phyloP scores from a whole-genome alignment of 2,113 vertebrate genomes.

The Paratilapia polleni region DNA sequence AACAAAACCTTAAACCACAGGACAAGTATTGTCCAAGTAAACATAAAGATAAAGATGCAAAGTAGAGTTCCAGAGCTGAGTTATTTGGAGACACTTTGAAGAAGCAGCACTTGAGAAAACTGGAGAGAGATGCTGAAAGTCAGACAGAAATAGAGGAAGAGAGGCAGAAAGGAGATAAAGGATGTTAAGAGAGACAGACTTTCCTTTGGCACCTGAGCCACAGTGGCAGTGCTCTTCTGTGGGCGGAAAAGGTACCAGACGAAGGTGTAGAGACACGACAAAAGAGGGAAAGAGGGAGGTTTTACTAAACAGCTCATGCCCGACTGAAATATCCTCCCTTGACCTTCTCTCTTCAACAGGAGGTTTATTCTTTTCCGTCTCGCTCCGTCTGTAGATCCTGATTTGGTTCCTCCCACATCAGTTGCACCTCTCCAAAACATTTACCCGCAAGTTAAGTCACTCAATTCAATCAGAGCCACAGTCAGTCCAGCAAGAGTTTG shows the following conservation, averaged over 20 bases:
- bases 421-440: slow-evolving; percentile 41
- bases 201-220: slow-evolving; percentile 71
- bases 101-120: slow-evolving; percentile 75
- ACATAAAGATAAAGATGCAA: slow-evolving; percentile 58
- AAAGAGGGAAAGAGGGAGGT: slow-evolving; percentile 39
- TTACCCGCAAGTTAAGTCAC: slow-evolving; percentile 8
- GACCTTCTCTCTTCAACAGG: slow-evolving; percentile 4
- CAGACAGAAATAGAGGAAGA: slow-evolving; percentile 35
- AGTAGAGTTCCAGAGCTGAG: slow-evolving; percentile 50
- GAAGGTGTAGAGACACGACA: slow-evolving; percentile 26
- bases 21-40: slow-evolving; percentile 45
- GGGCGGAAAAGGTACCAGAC: slow-evolving; percentile 38
- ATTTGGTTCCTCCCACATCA: slow-evolving; percentile 54
- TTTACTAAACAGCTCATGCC: slow-evolving; percentile 36
- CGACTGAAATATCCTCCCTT: slow-evolving; percentile 37
- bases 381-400: slow-evolving; percentile 33
- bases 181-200: slow-evolving; percentile 40
- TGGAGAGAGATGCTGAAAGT: slow-evolving; percentile 60
- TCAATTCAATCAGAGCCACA: slow-evolving; percentile 15
- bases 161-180: slow-evolving; percentile 27
- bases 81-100: slow-evolving; percentile 68
- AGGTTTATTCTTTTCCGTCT: slow-evolving; percentile 4
- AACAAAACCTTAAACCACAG: slow-evolving; percentile 46
- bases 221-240: slow-evolving; percentile 67
- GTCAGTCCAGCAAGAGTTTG: slow-evolving; percentile 20